These are phyloP conservation scores for Donacobius atricapilla DNA, from an alignment of 2,113 vertebrate species.

Conservation along the genomic window DNA sequence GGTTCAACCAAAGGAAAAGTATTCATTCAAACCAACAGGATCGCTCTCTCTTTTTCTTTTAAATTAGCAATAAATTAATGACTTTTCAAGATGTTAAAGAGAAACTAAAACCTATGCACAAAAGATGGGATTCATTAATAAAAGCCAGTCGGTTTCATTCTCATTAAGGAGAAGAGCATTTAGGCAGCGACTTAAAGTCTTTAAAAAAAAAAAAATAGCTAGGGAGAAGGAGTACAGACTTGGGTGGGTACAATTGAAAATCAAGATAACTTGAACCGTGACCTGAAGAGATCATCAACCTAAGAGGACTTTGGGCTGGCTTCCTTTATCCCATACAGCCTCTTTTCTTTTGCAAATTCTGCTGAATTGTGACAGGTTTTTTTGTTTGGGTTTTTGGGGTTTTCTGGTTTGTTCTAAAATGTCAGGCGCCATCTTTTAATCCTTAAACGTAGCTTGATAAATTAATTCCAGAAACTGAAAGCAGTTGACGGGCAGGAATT, in stretches of 20 bases:
- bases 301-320: conserved; percentile 59
- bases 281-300: conserved; percentile 69
- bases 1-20: conserved; percentile 74
- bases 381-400: conserved; percentile 50
- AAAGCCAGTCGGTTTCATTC: conserved; percentile 46
- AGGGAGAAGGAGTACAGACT: conserved; percentile 19
- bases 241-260: conserved; percentile 64
- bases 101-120: conserved; percentile 66
- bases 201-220: conserved; percentile 39
- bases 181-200: conserved; percentile 47
- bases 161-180: conserved; percentile 66
- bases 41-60: conserved; percentile 45
- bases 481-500: conserved; percentile 36
- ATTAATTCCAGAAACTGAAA: conserved; percentile 64
- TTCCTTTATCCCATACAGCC: conserved; percentile 42
- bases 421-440: conserved; percentile 60
- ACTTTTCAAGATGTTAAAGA: conserved; percentile 63
- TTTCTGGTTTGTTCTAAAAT: conserved; percentile 56
- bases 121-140: conserved; percentile 68
- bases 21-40: conserved; percentile 51
- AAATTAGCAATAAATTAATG: conserved; percentile 76
- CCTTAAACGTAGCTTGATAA: conserved; percentile 61
- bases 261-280: conserved; percentile 70
- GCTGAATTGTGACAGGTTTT: conserved; percentile 57
- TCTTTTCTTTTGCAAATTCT: conserved; percentile 61